Conservation (phyloP, 2,888 invertebrate species). For the Vesta saturnalis region DNA sequence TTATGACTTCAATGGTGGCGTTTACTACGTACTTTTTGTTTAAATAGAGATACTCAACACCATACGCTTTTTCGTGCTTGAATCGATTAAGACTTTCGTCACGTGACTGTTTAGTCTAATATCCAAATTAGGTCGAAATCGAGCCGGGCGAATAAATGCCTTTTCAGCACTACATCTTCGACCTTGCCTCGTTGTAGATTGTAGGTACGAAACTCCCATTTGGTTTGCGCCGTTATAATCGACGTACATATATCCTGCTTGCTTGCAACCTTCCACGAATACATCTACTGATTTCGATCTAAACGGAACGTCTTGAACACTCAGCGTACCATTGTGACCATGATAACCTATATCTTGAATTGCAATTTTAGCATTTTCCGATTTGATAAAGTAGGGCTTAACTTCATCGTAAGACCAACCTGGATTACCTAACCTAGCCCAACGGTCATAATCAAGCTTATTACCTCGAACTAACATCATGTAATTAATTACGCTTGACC, state of each 20-base stretch:
- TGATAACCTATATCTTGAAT: constrained; percentile 56
- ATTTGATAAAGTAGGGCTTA: constrained; percentile 60
- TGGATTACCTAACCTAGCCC: constrained; percentile 57
- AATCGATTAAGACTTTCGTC: constrained; percentile 71
- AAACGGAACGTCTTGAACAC: constrained; percentile 57
- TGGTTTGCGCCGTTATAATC: constrained; percentile 25
- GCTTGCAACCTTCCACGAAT: constrained; percentile 61
- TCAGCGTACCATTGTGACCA: constrained; percentile 60
- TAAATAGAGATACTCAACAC: constrained; percentile 72
- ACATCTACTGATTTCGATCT: constrained; percentile 65
- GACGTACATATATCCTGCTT: constrained; percentile 17
- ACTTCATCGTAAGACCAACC: constrained; percentile 66
- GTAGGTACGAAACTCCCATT: constrained; percentile 21
- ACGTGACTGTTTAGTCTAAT: constrained; percentile 64
- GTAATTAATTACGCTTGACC: constrained; percentile 62
- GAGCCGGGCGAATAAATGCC: constrained; percentile 71
- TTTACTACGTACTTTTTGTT: constrained; percentile 60
- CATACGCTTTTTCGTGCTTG: constrained; percentile 71
- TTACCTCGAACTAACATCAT: constrained; percentile 67
- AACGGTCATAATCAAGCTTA: constrained; percentile 73
- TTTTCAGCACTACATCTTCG: constrained; percentile 73
- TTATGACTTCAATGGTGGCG: constrained; percentile 77
- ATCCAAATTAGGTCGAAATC: constrained; percentile 71
- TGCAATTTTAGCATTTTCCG: constrained; percentile 58
- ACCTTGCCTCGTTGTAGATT: constrained; percentile 20